Evolutionary conservation across 53 echinoderm and acorn worm genomes (phyloP).

Genomic region (Arbacia lixula): DNA sequence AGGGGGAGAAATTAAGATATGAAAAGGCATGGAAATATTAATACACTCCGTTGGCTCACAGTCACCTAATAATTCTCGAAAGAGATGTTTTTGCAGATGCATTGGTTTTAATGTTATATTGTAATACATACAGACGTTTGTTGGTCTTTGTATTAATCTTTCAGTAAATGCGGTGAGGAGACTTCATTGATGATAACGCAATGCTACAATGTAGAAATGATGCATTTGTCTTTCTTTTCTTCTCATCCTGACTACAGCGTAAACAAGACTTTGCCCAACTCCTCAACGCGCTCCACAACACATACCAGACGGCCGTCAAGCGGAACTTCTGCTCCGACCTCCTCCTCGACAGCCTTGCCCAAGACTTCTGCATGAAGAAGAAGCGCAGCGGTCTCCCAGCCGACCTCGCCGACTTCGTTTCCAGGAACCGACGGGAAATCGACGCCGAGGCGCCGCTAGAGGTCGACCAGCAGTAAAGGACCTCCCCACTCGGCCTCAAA

Average conservation of each 20-base stretch:
- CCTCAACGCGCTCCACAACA: slow-evolving; percentile 39
- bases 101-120: too few species aligned
- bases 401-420: slow-evolving; percentile 37
- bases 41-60: too few species aligned
- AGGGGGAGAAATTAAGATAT: too few species aligned
- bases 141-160: too few species aligned
- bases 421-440: slow-evolving; percentile 44
- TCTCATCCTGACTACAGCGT: slow-evolving; percentile 10
- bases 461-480: slow-evolving; percentile 20
- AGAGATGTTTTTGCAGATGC: too few species aligned
- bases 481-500: too few species aligned
- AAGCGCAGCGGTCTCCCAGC: slow-evolving; percentile 14
- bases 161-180: too few species aligned
- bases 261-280: slow-evolving; percentile 42
- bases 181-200: too few species aligned
- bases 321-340: slow-evolving; percentile 46
- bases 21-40: too few species aligned
- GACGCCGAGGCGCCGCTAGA: neutral
- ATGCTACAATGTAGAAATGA: too few species aligned
- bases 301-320: slow-evolving; percentile 45
- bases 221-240: neutral
- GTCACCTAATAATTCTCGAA: too few species aligned
- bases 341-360: slow-evolving; percentile 41
- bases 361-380: slow-evolving; percentile 55
- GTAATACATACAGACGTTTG: too few species aligned